Evolutionary conservation across 2,113 vertebrate genomes (phyloP).

Genomic region (Poicephalus gulielmi): DNA sequence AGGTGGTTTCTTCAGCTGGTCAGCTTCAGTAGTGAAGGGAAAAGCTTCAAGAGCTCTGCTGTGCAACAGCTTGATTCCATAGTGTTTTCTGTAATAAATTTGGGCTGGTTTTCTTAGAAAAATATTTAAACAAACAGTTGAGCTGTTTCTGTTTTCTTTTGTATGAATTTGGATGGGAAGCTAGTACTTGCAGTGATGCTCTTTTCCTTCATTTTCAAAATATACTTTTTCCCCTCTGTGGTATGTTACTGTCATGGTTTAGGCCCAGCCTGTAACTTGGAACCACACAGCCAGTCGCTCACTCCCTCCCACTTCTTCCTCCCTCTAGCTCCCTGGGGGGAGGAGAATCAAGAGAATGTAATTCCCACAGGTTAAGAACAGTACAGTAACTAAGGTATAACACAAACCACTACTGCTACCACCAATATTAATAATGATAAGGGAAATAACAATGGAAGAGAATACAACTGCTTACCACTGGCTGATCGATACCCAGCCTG

Average conservation of each 20-base stretch:
- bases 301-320: no score
- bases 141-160: slow-evolving; percentile 35
- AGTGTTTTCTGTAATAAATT: slow-evolving; percentile 48
- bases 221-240: neutral
- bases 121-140: slow-evolving; percentile 57
- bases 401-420: no score
- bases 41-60: slow-evolving; percentile 15
- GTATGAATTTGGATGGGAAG: neutral
- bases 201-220: neutral
- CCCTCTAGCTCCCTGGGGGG: no score
- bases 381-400: no score
- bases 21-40: slow-evolving; percentile 27
- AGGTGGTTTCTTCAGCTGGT: slow-evolving; percentile 47
- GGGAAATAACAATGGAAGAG: no score
- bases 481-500: no score
- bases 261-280: no score
- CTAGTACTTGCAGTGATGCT: neutral
- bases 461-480: no score
- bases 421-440: no score
- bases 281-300: no score
- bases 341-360: no score
- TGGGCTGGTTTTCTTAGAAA: slow-evolving; percentile 10
- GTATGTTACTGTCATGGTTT: neutral
- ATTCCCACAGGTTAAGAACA: no score
- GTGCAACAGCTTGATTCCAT: slow-evolving; percentile 20